Base-by-base conservation (phyloP, 2,888 invertebrate genomes). In the Coenonympha glycerion region DNA sequence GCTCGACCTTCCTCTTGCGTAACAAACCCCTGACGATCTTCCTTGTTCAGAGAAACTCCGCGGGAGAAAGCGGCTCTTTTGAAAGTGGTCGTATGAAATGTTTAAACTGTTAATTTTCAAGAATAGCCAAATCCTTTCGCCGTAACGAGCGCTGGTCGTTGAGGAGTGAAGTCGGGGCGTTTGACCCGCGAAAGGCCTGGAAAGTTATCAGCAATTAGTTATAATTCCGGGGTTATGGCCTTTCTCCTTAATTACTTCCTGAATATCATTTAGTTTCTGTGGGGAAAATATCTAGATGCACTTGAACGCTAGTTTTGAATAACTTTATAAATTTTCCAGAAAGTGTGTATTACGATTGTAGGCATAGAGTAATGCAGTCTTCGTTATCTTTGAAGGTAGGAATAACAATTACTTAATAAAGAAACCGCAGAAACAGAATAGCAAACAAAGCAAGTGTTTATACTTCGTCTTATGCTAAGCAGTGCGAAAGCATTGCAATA, bases 81-180 rank as follows among this genome's bases (percentile, higher is more conserved):
- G 57, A 53, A 0, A 31, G n/a, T 68, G 74, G 79, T 52, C 46
- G 42, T 55, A 49, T 36, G 60, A 46, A 61, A 55, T 62, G 72
- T 63, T 71, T 74, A 75, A 70, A 77, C 81, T 77, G 79, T 79
- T 80, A 80, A 81, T 81, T 78, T 71, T 62, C 65, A 78, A 76
- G 79, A 79, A 79, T 79, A 79, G 79, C 71, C 76, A 64, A 80
- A 81, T 79, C 79, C 81, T 80, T 76, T 79, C 74, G 72, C 66
- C 74, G 69, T 76, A 81, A 80, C 80, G 81, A 80, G 79, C 71
- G 63, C 49, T 59, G 68, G 76, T 77, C 76, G 76, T 79, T 80
- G 80, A 76, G 72, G 70, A 72, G 68, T 76, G 76, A 65, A 66
- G 62, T 58, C 63, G 56, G 59, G 71, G 65, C 63, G 63, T 60